Percentiles rank a stretch among this genome's conserved stretches.
Conservation (phyloP, 2,888 invertebrate species). For the Tetramorium bicarinatum region DNA sequence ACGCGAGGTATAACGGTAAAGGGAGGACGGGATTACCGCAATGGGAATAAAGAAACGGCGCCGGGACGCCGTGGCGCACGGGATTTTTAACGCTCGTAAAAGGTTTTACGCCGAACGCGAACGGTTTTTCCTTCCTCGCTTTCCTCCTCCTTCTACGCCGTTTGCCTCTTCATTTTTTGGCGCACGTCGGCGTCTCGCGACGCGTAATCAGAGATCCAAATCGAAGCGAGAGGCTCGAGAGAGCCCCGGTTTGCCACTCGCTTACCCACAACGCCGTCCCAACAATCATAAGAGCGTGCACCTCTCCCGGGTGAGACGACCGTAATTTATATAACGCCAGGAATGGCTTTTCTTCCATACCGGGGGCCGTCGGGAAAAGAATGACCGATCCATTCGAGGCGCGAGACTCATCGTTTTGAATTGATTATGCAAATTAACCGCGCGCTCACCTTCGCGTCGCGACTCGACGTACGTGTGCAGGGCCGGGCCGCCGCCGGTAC, state of each 20-base stretch:
- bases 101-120: conserved; percentile 47
- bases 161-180: conserved; percentile 14
- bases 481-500: conserved; percentile 11
- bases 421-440: conserved; percentile 64
- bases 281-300: conserved; percentile 32
- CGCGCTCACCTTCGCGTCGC: conserved; percentile 57
- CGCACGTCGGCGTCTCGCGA: conserved; percentile 21
- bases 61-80: conserved; percentile 36
- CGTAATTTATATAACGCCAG: conserved; percentile 55
- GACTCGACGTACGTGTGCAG: conserved; percentile 46
- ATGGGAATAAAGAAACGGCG: conserved; percentile 65
- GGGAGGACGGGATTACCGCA: conserved; percentile 57
- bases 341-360: conserved; percentile 50
- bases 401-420: conserved; percentile 56
- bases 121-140: conserved; percentile 14
- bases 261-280: conserved; percentile 23
- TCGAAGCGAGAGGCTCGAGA: conserved; percentile 4
- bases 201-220: conserved; percentile 46
- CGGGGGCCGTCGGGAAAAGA: conserved; percentile 33
- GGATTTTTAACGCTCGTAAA: conserved; percentile 67
- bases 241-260: conserved; percentile 18
- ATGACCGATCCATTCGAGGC: conserved; percentile 40
- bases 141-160: background rate
- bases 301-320: conserved; percentile 37
- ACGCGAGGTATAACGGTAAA: conserved; percentile 63